Evolutionary conservation across 2,797 vertebrate genomes (phyloP), one percentile per base, ranked within the genome.

Genomic region (Selene dorsalis): DNA sequence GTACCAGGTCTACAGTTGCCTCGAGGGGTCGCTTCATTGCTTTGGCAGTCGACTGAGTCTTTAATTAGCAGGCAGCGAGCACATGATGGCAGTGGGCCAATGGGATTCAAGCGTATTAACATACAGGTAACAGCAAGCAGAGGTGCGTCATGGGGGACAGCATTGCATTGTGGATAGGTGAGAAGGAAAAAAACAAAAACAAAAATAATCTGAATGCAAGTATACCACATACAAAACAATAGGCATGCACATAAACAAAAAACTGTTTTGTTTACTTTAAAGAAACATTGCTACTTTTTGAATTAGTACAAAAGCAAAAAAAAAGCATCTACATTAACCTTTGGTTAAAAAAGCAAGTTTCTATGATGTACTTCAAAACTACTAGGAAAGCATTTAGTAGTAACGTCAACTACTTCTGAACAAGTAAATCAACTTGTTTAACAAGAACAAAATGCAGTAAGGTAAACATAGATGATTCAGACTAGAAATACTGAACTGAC

Each of bases 31-130:
- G 98, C 98, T 99, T 99, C 98, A 99, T 98, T 98, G 97, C 98
- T 99, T 99, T 99, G 97, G 97, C 97, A 98, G 98, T 99, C 97
- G 98, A 99, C 97, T 99, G 98, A 99, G 97, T 99, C 98, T 99
- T 99, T 99, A 96, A 99, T 96, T 98, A 99, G 98, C 97, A 98
- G 97, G 97, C 97, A 99, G 98, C 96, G 97, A 99, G 97, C 97
- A 99, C 98, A 99, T 99, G 98, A 99, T 99, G 98, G 97, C 97
- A 99, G 97, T 97, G 97, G 97, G 97, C 98, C 98, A 99, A 99
- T 99, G 98, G 98, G 97, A 97, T 96, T 99, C 98, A 99, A 99
- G 98, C 98, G 98, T 99, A 98, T 99, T 99, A 99, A 99, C 98
- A 99, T 98, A 99, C 97, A 99, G 98, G 98, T 98, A 99, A 99